phyloP scores from a whole-genome alignment of 1,140 invertebrate genomes.

The Macrocentrus cingulum region DNA sequence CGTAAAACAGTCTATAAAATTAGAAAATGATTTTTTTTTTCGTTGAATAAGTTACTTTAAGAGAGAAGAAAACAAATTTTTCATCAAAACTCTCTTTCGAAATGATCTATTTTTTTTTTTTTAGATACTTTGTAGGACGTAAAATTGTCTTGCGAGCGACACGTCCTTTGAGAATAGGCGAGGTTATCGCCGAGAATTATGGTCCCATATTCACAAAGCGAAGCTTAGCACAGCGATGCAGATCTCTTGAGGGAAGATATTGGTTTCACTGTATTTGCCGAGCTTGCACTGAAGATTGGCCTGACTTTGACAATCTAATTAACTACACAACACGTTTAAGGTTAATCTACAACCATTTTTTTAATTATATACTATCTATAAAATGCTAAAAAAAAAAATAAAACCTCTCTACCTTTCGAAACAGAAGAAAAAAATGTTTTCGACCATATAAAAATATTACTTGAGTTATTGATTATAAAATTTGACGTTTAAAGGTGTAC shows the following conservation, averaged over 20 bases:
- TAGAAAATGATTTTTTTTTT: too few species aligned
- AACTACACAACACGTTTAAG: constrained; percentile 41
- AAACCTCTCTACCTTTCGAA: not conserved
- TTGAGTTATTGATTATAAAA: too few species aligned
- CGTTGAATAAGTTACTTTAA: too few species aligned
- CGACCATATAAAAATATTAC: too few species aligned
- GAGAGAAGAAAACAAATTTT: too few species aligned
- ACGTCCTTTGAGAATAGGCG: constrained; percentile 65
- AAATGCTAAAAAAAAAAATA: not conserved
- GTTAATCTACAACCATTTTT: constrained; percentile 23
- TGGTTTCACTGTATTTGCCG: constrained; percentile 78
- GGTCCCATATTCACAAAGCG: constrained; percentile 77
- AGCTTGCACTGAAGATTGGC: constrained; percentile 79
- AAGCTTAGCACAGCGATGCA: constrained; percentile 64
- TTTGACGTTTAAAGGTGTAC: constrained; percentile 60
- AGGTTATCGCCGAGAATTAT: constrained; percentile 81
- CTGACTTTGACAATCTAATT: constrained; percentile 65
- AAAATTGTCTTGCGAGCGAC: constrained; percentile 72
- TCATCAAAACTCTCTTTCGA: too few species aligned
- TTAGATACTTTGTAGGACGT: constrained; percentile 75
- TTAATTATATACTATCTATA: not conserved
- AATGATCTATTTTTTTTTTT: not conserved
- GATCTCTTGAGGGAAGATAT: constrained; percentile 71
- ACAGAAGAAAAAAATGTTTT: too few species aligned
- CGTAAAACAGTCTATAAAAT: too few species aligned